These are phyloP conservation scores for Panthera uncia DNA, from an alignment of 2,113 vertebrate genomes.

Conservation along the genomic window DNA sequence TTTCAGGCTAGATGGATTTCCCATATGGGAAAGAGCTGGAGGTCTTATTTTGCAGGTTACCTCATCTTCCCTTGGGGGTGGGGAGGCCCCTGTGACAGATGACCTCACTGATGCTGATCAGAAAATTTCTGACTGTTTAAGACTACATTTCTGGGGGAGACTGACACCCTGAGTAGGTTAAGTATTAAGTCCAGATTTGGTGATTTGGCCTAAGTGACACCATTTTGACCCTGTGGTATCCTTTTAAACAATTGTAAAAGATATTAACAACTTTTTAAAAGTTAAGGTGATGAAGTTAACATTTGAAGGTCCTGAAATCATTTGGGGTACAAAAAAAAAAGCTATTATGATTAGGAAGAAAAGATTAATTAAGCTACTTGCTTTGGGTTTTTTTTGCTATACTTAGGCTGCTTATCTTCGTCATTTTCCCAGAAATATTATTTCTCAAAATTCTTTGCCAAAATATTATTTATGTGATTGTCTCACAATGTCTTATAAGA, in stretches of 20 bases:
- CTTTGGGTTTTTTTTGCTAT: background rate
- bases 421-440: slow-evolving; percentile 11
- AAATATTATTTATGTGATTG: background rate
- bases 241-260: background rate
- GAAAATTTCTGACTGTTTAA: background rate
- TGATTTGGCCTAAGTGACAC: background rate
- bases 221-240: background rate
- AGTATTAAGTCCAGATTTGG: background rate
- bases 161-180: background rate
- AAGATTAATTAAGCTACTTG: background rate
- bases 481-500: background rate
- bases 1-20: background rate
- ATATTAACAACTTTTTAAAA: background rate
- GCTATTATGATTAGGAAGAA: background rate
- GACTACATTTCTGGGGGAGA: background rate
- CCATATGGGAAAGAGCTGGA: background rate
- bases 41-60: background rate
- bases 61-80: background rate
- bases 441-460: background rate
- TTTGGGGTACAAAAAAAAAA: background rate
- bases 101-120: background rate
- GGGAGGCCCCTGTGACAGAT: background rate
- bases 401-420: background rate
- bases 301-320: background rate
- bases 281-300: background rate